These are phyloP conservation scores for Lobophora halterata DNA, from an alignment of 2,888 invertebrate species.

Conservation along the genomic window DNA sequence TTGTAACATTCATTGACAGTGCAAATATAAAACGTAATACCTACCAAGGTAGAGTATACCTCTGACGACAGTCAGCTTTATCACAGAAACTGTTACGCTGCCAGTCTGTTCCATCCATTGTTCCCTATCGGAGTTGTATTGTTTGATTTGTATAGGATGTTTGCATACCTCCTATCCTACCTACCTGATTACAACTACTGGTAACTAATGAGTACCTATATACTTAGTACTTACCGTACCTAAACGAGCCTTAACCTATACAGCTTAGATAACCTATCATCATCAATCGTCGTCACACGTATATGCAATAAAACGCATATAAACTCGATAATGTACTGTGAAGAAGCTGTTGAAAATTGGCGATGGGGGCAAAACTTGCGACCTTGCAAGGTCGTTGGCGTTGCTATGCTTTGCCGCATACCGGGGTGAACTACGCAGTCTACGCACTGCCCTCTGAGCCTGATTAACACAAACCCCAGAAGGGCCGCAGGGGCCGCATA, in stretches of 20 bases:
- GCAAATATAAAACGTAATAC: too few species aligned
- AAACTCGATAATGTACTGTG: conserved; percentile 38
- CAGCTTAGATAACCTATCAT: too few species aligned
- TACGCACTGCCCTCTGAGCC: too few species aligned
- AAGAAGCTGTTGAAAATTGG: conserved; percentile 38
- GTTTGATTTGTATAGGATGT: conserved; percentile 34
- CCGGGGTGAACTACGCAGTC: conserved; percentile 39
- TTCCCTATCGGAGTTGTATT: conserved; percentile 37
- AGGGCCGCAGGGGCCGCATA: conserved; percentile 35
- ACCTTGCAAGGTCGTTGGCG: conserved; percentile 65
- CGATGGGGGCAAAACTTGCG: conserved; percentile 39
- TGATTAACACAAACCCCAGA: conserved; percentile 21
- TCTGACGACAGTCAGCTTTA: conserved; percentile 49
- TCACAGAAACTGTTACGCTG: conserved; percentile 44
- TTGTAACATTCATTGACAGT: too few species aligned
- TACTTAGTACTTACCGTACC: too few species aligned
- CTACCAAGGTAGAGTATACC: too few species aligned
- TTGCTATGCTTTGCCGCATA: conserved; percentile 35
- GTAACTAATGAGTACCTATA: too few species aligned
- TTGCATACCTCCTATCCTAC: background rate
- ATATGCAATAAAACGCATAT: conserved; percentile 27
- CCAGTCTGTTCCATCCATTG: conserved; percentile 44
- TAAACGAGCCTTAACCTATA: too few species aligned
- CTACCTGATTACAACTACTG: too few species aligned
- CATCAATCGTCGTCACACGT: conserved; percentile 3